A percentile compares a stretch with the other conserved stretches of the same genome.
These are phyloP conservation scores for Hyperoplus lanceolatus DNA, from an alignment of 2,797 vertebrate species.

Conservation along the genomic window DNA sequence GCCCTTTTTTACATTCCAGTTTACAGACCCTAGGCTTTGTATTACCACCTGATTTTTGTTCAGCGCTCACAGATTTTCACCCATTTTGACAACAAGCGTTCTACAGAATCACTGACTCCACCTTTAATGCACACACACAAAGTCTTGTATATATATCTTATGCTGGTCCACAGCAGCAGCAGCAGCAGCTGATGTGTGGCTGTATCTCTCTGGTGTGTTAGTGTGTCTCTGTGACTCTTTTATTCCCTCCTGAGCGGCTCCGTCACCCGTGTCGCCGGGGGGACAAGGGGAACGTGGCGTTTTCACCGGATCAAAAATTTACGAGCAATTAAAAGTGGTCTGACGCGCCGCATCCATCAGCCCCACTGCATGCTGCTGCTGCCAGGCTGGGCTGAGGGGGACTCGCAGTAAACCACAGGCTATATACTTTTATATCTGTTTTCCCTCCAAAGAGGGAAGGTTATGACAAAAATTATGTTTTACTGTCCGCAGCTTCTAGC, in stretches of 20 bases:
- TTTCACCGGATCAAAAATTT: conserved; percentile 93
- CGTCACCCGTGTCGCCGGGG: conserved; percentile 79
- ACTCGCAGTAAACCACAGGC: conserved; percentile 93
- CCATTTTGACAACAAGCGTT: too few species aligned
- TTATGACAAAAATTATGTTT: conserved; percentile 95
- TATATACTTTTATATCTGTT: conserved; percentile 99
- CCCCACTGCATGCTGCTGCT: conserved; percentile 84
- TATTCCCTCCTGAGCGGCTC: conserved; percentile 77
- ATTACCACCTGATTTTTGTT: too few species aligned
- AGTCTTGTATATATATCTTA: background rate
- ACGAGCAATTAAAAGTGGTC: conserved; percentile 99
- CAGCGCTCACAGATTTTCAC: too few species aligned
- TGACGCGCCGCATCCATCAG: conserved; percentile 95
- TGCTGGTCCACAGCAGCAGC: background rate
- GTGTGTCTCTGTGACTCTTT: conserved; percentile 57
- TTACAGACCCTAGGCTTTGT: too few species aligned
- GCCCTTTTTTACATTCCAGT: too few species aligned
- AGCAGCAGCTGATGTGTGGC: conserved; percentile 21
- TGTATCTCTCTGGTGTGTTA: conserved; percentile 41
- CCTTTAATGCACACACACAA: conserved; percentile 6
- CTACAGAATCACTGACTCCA: background rate
- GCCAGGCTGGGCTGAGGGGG: conserved; percentile 91
- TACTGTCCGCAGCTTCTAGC: conserved; percentile 87
- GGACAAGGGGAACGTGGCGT: conserved; percentile 83
- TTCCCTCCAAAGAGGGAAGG: conserved; percentile 96